Evolutionary conservation across 2,113 vertebrate species (phyloP).

Genomic region (Verasper variegatus): DNA sequence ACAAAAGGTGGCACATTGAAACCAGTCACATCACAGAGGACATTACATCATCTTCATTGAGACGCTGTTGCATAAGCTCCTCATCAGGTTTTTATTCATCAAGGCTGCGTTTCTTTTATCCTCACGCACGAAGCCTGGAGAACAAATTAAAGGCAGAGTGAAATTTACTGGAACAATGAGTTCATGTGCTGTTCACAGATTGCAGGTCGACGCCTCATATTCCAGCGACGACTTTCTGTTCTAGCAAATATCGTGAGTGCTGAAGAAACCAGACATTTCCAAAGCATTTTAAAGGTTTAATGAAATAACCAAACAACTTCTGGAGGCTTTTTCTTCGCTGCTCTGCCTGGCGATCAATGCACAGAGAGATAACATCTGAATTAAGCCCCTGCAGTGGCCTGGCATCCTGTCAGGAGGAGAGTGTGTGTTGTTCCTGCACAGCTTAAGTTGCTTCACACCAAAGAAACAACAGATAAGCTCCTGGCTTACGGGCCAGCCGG

Average conservation of each 20-base stretch:
- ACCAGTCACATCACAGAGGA: neutral
- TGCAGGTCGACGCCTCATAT: neutral
- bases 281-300: neutral
- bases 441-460: constrained; percentile 40
- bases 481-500: constrained; percentile 1
- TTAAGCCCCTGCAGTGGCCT: constrained; percentile 29
- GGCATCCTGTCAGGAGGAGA: constrained; percentile 27
- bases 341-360: constrained; percentile 34
- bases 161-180: neutral
- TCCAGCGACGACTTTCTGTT: neutral
- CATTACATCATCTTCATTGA: constrained; percentile 24
- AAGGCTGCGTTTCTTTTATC: neutral
- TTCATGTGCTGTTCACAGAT: neutral
- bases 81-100: neutral
- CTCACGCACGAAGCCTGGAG: constrained; percentile 1
- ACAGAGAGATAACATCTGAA: constrained; percentile 48
- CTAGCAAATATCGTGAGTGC: neutral
- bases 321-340: neutral
- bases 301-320: constrained; percentile 18
- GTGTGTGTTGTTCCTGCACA: constrained; percentile 21
- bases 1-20: constrained; percentile 3
- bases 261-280: no score
- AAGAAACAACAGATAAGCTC: constrained; percentile 42
- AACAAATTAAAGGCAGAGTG: constrained; percentile 6
- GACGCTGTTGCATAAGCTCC: constrained; percentile 9